A percentile compares a stretch with the other conserved stretches of the same genome.
Evolutionary conservation across 1,140 invertebrate species (phyloP).

Genomic region (Drosophila melanica): DNA sequence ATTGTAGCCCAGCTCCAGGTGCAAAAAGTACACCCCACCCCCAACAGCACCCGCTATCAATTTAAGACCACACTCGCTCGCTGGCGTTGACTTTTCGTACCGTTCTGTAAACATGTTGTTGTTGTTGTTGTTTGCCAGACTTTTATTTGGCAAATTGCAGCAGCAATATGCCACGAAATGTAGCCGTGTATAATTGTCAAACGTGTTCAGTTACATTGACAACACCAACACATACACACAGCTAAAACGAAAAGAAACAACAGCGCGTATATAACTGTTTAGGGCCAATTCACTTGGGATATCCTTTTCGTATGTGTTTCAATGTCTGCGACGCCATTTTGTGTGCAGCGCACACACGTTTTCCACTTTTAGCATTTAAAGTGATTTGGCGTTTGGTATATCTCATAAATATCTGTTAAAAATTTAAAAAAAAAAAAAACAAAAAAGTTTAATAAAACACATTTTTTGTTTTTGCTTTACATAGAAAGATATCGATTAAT

Average conservation of each 20-base stretch:
- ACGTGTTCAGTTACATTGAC: conserved; percentile 76
- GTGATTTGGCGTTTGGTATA: conserved; percentile 31
- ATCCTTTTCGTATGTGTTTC: conserved; percentile 39
- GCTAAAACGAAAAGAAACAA: no score
- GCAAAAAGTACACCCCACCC: neutral
- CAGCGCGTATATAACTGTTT: conserved; percentile 12
- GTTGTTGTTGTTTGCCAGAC: conserved; percentile 36
- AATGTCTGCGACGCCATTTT: conserved; percentile 66
- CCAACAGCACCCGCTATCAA: conserved; percentile 46
- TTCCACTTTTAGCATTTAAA: conserved; percentile 62
- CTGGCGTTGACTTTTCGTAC: conserved; percentile 56
- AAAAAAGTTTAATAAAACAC: no score
- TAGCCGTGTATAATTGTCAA: conserved; percentile 81
- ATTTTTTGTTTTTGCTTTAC: neutral
- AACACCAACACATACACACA: conserved; percentile 26
- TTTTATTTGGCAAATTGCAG: conserved; percentile 63
- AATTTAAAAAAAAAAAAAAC: no score
- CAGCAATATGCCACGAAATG: conserved; percentile 77
- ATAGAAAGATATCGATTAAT: no score
- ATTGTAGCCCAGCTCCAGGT: conserved; percentile 21
- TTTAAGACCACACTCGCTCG: conserved; percentile 60
- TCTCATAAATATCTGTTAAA: conserved; percentile 79
- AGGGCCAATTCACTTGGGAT: conserved; percentile 68
- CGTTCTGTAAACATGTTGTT: conserved; percentile 16
- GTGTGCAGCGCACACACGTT: conserved; percentile 49